Base-by-base conservation (phyloP, 1,140 invertebrate species). In the Monomorium pharaonis region DNA sequence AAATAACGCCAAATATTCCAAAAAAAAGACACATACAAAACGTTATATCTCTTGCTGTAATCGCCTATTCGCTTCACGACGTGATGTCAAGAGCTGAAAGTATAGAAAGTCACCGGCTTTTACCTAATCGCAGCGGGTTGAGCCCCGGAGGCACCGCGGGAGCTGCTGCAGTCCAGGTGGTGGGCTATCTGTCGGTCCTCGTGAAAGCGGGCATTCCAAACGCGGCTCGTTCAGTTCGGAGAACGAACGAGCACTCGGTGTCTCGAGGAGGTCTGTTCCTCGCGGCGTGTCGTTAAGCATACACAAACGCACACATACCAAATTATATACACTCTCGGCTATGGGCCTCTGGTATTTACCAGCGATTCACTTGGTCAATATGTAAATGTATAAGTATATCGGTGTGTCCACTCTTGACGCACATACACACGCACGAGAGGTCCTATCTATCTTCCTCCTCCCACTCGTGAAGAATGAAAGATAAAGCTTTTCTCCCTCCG, bases 171-270 rank as follows among this genome's bases (percentile, higher is more conserved):
- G 62, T 51, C 76, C 21, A 77, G 24, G 42, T 78, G 58, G 27
- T 54, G 62, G 49, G 21, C 47, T 80, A 80, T 80, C 63, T 69
- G 10, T 69, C 62, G 30, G 47, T 80, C 33, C 63, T 69, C 33
- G 77, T 69, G 77, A 80, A 80, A 80, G 77, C 47, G 49, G 62
- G n/a, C 44, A 67, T 80, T 47, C 56, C 80, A 24, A 60, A 60
- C 54, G 78, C 14, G 7, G 60, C 44, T 63, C 60, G 67, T 44
- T 58, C 67, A 37, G 37, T 75, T 72, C 69, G 54, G 44, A 24
- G 56, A 84, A 84, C 76, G 76, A 42, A 4, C 14, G 33, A 42
- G 67, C 49, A 47, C 24, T 75, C 80, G 37, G 37, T 72, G 44
- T 67, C 67, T 72, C 51, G 62, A 69, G 77, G 44, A 80, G 77